A percentile compares a stretch with the other conserved stretches of the same genome.
Evolutionary conservation across 2,797 vertebrate genomes (phyloP).

Genomic region (Sus cebifrons): DNA sequence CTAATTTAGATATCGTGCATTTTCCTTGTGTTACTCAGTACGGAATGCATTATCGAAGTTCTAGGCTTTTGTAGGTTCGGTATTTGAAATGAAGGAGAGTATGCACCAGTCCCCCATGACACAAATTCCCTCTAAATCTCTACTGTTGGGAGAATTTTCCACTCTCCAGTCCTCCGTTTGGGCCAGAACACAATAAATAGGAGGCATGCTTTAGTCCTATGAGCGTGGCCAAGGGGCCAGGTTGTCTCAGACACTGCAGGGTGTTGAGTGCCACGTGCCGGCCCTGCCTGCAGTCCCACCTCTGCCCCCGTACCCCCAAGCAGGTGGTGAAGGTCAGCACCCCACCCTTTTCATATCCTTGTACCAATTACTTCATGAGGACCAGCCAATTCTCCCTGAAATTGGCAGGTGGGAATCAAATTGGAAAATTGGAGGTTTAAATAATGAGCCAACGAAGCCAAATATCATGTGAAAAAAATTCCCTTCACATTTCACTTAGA

Average conservation of each 20-base stretch:
- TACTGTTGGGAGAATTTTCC: background rate
- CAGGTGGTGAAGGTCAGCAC: no score
- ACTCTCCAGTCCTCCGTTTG: background rate
- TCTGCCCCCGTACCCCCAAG: no score
- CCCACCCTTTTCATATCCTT: background rate
- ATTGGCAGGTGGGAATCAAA: background rate
- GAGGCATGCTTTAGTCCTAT: background rate
- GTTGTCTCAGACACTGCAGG: background rate
- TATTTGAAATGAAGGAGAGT: background rate
- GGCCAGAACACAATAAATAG: background rate
- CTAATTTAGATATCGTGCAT: background rate
- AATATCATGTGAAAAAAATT: background rate
- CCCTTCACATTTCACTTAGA: background rate
- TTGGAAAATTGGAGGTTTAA: background rate
- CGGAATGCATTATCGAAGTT: background rate
- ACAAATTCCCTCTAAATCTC: background rate
- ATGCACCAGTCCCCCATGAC: background rate
- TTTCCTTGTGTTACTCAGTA: background rate
- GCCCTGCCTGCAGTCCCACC: background rate
- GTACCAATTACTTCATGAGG: background rate
- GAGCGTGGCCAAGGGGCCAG: fast-evolving
- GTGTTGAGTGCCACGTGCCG: fast-evolving
- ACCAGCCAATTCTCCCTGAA: background rate
- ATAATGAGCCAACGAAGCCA: background rate
- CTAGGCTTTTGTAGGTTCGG: background rate